Evolutionary conservation across 2,888 invertebrate genomes (phyloP).

Genomic region (Poecilobothrus nobilitatus): DNA sequence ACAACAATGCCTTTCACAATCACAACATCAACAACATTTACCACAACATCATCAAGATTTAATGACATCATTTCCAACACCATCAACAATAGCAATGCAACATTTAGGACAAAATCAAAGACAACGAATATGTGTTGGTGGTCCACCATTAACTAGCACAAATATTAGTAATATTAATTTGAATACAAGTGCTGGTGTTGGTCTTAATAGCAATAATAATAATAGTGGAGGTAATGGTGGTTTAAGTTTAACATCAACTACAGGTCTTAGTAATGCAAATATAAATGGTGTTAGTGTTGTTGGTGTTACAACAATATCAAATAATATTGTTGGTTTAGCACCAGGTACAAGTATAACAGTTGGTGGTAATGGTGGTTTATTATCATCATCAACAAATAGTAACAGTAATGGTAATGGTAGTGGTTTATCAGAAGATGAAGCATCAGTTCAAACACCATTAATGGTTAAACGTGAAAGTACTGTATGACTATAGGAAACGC

Average conservation of each 20-base stretch:
- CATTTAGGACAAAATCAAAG: conserved; percentile 43
- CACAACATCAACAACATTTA: conserved; percentile 26
- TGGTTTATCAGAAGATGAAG: conserved; percentile 48
- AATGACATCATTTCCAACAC: conserved; percentile 28
- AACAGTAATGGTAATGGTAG: conserved; percentile 15
- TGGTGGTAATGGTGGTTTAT: conserved; percentile 2
- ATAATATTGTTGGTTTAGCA: conserved; percentile 9
- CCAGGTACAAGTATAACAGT: conserved; percentile 10
- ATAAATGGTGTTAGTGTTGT: background rate
- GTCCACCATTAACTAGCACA: conserved; percentile 17
- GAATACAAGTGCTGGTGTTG: conserved; percentile 26
- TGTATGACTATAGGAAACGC: conserved; percentile 50
- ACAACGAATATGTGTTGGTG: conserved; percentile 35
- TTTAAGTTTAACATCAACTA: background rate
- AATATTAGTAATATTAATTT: conserved; percentile 20
- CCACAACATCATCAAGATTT: conserved; percentile 28
- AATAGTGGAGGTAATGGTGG: conserved; percentile 14
- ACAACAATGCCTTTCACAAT: conserved; percentile 18
- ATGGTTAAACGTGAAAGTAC: conserved; percentile 55
- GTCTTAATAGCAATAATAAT: conserved; percentile 27
- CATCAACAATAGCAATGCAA: conserved; percentile 40
- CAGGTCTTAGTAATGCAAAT: background rate
- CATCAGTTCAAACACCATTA: conserved; percentile 54
- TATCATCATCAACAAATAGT: background rate
- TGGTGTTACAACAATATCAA: conserved; percentile 6